phyloP scores from a whole-genome alignment of 2,113 vertebrate species.

The Neodon shergylaensis region DNA sequence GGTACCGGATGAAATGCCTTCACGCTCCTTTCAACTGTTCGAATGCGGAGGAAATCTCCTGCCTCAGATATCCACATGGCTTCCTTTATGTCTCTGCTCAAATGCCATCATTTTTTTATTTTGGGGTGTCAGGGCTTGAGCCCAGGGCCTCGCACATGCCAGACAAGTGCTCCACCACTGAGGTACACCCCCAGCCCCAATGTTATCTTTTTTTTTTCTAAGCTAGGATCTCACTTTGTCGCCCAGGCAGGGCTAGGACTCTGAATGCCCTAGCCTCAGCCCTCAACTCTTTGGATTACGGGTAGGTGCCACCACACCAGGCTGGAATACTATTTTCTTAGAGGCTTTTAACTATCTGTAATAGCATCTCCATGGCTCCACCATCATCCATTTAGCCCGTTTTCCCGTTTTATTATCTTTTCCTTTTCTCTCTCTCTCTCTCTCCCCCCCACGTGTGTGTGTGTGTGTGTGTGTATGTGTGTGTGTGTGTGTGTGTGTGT shows the following conservation, averaged over 20 bases:
- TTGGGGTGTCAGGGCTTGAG: not conserved
- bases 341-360: not conserved
- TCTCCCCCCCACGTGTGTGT: not conserved
- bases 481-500: not conserved
- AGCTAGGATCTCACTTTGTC: not conserved
- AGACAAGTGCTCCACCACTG: not conserved
- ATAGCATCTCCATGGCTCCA: not conserved
- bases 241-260: not conserved
- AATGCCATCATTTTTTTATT: not conserved
- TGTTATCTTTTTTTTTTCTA: not conserved
- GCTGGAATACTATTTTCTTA: not conserved
- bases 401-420: no score
- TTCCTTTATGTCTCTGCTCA: conserved; percentile 25
- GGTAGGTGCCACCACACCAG: not conserved
- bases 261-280: not conserved
- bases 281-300: not conserved
- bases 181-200: not conserved
- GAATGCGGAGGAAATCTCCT: conserved; percentile 54
- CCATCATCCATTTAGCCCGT: not conserved
- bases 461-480: not conserved
- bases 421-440: not conserved
- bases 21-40: conserved; percentile 56
- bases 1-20: conserved; percentile 37
- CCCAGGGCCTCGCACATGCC: not conserved
- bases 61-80: conserved; percentile 45